phyloP scores from a whole-genome alignment of 2,888 invertebrate genomes.

The Sympetrum striolatum region DNA sequence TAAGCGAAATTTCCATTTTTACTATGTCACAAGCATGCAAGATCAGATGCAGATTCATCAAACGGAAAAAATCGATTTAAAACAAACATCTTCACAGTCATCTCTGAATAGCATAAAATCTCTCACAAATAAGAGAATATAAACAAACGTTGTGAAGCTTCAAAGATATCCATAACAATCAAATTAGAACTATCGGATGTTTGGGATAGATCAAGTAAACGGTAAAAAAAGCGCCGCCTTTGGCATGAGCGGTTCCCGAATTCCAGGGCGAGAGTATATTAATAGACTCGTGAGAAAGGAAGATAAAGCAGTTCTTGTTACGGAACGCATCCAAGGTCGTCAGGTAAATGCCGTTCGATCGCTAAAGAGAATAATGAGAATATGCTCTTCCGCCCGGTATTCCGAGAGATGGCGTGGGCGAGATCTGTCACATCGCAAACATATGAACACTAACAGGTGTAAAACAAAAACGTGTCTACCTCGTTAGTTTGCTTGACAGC shows the following conservation, averaged over 20 bases:
- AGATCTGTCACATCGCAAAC: neutral
- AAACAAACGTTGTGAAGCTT: too few relatives aligned
- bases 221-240: too few relatives aligned
- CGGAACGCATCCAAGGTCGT: neutral
- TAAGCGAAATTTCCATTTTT: too few relatives aligned
- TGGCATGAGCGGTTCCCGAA: neutral
- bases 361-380: neutral
- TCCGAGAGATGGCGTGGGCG: neutral
- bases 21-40: too few relatives aligned
- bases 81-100: too few relatives aligned
- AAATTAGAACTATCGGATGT: too few relatives aligned
- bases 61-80: too few relatives aligned
- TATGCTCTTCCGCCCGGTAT: neutral
- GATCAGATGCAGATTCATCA: too few relatives aligned
- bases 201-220: too few relatives aligned
- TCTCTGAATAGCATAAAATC: too few relatives aligned
- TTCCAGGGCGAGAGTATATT: neutral
- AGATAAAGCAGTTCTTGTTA: neutral
- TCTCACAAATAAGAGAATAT: too few relatives aligned
- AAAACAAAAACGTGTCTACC: neutral
- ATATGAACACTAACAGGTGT: neutral
- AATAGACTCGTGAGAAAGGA: neutral
- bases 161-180: too few relatives aligned
- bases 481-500: neutral
- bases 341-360: neutral